Evolutionary conservation across 2,113 vertebrate species (phyloP).

Genomic region (Saccopteryx bilineata): DNA sequence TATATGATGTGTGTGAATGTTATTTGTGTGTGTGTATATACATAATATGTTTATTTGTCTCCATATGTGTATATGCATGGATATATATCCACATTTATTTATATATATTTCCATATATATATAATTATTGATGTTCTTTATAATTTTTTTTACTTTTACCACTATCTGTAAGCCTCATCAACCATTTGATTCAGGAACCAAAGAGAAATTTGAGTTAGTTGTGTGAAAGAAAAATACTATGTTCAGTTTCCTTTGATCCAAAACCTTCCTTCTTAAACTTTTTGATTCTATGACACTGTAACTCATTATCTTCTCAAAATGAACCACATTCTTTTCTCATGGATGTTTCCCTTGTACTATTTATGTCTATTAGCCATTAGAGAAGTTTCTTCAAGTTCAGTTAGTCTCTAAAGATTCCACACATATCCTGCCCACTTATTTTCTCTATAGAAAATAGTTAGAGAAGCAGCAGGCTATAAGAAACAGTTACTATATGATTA

Average conservation of each 20-base stretch:
- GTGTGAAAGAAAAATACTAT: background rate
- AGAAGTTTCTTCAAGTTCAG: background rate
- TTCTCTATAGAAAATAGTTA: background rate
- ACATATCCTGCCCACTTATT: background rate
- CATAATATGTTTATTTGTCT: background rate
- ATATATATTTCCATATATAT: background rate
- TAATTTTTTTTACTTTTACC: background rate
- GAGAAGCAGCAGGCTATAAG: background rate
- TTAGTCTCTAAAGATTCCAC: background rate
- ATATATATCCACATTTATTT: background rate
- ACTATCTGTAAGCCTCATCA: background rate
- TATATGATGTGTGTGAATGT: background rate
- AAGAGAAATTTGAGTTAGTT: background rate
- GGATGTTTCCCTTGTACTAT: background rate
- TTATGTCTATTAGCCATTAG: background rate
- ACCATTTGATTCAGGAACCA: background rate
- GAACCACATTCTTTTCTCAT: background rate
- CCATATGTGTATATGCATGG: background rate
- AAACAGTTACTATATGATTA: background rate
- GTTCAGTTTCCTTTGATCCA: background rate
- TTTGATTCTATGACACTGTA: constrained; percentile 2
- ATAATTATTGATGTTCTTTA: background rate
- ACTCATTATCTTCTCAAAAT: background rate
- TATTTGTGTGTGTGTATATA: background rate
- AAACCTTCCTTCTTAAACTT: background rate